Conservation (phyloP, 2,113 vertebrate genomes). For the Eonycteris spelaea region DNA sequence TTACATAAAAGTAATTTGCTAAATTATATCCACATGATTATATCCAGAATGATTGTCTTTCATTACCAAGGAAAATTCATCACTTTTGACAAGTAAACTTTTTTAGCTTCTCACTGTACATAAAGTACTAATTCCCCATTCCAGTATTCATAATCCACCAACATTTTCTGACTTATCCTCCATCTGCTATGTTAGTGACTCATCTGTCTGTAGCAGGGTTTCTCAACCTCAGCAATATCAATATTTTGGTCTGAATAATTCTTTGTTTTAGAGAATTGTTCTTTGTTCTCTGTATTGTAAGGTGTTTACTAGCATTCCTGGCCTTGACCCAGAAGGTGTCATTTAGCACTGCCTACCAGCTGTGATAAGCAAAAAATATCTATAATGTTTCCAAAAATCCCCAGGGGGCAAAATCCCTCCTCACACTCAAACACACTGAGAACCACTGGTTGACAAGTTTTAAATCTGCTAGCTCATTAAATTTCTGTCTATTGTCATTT, state of each 20-base stretch:
- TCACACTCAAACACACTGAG: neutral
- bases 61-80: neutral
- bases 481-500: neutral
- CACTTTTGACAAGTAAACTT: neutral
- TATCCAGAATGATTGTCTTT: neutral
- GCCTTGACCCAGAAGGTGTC: neutral
- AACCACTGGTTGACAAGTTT: neutral
- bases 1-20: neutral
- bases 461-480: neutral
- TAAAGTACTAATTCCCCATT: neutral
- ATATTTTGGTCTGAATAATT: neutral
- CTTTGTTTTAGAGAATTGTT: neutral
- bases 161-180: neutral
- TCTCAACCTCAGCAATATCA: neutral
- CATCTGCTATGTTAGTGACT: neutral
- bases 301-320: neutral
- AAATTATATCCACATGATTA: neutral
- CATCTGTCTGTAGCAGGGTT: neutral
- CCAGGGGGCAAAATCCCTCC: neutral
- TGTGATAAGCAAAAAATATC: neutral
- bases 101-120: neutral
- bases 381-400: neutral
- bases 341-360: neutral
- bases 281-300: neutral
- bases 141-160: neutral